These are phyloP conservation scores for Drosophila kurseongensis DNA, from an alignment of 1,140 invertebrate species.

Conservation along the genomic window DNA sequence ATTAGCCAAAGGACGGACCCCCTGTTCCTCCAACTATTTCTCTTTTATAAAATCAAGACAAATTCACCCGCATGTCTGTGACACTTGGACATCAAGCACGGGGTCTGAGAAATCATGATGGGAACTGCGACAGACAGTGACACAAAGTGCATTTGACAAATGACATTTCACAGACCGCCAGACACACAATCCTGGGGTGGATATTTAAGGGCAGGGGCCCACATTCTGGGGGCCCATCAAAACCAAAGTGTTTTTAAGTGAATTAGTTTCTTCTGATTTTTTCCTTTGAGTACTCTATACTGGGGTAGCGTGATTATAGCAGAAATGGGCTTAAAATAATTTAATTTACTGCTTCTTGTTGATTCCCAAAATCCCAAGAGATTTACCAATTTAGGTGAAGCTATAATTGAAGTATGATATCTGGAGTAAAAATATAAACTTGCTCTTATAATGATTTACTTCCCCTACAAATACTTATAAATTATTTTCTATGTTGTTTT, in stretches of 20 bases:
- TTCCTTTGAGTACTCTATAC: conserved; percentile 1
- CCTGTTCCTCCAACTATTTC: conserved; percentile 4
- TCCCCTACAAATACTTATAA: no score
- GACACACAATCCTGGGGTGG: conserved; percentile 50
- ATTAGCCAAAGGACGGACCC: conserved; percentile 51
- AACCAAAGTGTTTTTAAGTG: conserved; percentile 79
- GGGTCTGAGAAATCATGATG: conserved; percentile 45
- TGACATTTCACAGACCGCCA: conserved; percentile 82
- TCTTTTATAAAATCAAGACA: conserved; percentile 59
- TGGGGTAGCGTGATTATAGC: neutral
- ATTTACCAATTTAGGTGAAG: neutral
- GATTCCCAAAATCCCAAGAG: neutral
- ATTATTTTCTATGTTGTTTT: neutral
- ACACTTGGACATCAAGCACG: conserved; percentile 69
- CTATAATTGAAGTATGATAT: no score
- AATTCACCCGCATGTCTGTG: conserved; percentile 79
- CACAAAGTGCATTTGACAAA: conserved; percentile 83
- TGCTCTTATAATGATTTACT: no score
- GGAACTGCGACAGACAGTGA: conserved; percentile 67
- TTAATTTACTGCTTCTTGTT: neutral
- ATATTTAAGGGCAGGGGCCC: conserved; percentile 5
- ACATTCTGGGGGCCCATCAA: conserved; percentile 60
- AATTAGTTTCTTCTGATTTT: conserved; percentile 67
- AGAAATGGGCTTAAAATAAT: neutral
- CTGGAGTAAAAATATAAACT: no score